phyloP scores from a whole-genome alignment of 2,888 invertebrate species.

The Drosophila infuscata region DNA sequence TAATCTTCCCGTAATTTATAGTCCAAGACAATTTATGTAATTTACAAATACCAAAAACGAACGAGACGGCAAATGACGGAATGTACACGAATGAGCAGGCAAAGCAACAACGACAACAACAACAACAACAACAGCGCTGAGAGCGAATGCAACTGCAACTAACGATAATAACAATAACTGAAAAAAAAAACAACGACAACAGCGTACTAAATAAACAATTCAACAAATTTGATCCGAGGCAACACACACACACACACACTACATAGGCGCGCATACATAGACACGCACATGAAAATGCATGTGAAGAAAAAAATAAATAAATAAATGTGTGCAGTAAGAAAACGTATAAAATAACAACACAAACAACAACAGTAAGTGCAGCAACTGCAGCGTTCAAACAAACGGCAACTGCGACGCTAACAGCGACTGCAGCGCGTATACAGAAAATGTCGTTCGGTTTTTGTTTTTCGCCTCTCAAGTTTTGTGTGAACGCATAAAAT shows the following conservation, averaged over 20 bases:
- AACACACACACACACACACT: constrained; percentile 53
- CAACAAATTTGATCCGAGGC: constrained; percentile 81
- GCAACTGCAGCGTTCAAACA: constrained; percentile 50
- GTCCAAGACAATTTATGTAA: constrained; percentile 79
- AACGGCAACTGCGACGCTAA: constrained; percentile 32
- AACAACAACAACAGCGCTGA: constrained; percentile 28
- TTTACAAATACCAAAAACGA: constrained; percentile 78
- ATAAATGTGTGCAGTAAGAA: constrained; percentile 48
- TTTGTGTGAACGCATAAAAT: constrained; percentile 70
- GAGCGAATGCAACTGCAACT: constrained; percentile 76
- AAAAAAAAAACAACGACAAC: constrained; percentile 57
- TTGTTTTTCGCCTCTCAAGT: constrained; percentile 59
- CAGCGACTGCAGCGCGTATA: constrained; percentile 56
- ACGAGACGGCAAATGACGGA: constrained; percentile 62
- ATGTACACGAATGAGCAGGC: constrained; percentile 43
- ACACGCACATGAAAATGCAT: constrained; percentile 76
- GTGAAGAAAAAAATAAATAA: constrained; percentile 59
- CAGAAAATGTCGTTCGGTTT: constrained; percentile 73
- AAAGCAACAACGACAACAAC: constrained; percentile 31
- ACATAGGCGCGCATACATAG: constrained; percentile 23
- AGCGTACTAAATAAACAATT: constrained; percentile 81
- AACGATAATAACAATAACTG: constrained; percentile 80
- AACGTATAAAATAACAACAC: constrained; percentile 50
- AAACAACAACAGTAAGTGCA: constrained; percentile 44
- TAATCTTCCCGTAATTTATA: constrained; percentile 79